Percentiles rank a stretch among this genome's conserved stretches.
These are phyloP conservation scores for Amphipoea oculea DNA, from an alignment of 2,888 invertebrate species.

Conservation along the genomic window DNA sequence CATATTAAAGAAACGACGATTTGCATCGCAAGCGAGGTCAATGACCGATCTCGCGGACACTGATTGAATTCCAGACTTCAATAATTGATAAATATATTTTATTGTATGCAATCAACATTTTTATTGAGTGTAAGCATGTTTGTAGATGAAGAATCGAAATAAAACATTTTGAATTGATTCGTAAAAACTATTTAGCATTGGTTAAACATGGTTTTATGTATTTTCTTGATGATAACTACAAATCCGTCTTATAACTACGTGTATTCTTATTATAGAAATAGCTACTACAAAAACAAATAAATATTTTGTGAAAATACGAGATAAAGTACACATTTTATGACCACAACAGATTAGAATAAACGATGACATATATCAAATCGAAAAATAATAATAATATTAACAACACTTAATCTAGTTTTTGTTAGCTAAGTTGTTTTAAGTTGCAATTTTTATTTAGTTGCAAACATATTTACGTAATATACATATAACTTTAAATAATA, in stretches of 20 bases:
- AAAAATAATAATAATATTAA: too few relatives aligned
- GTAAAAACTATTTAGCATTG: neutral
- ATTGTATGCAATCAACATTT: conserved; percentile 63
- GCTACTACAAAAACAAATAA: neutral
- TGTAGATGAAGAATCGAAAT: neutral
- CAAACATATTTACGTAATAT: too few relatives aligned
- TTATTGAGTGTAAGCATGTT: conserved; percentile 30
- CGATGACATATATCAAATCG: too few relatives aligned
- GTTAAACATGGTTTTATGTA: neutral
- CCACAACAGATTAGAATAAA: too few relatives aligned
- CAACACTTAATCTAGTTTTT: too few relatives aligned
- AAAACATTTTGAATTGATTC: neutral
- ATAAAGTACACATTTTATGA: too few relatives aligned
- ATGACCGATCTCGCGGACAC: conserved; percentile 53
- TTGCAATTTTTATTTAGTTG: too few relatives aligned
- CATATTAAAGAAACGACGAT: conserved; percentile 51
- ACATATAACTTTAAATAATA: too few relatives aligned
- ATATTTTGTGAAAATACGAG: neutral
- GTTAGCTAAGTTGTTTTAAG: too few relatives aligned
- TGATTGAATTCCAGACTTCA: conserved; percentile 66
- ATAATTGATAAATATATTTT: conserved; percentile 69
- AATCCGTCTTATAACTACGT: too few relatives aligned
- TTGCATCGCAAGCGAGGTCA: conserved; percentile 62
- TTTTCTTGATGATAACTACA: neutral
- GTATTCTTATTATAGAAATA: neutral